Base-by-base conservation (phyloP, 2,113 vertebrate species). In the Ascaphus truei region DNA sequence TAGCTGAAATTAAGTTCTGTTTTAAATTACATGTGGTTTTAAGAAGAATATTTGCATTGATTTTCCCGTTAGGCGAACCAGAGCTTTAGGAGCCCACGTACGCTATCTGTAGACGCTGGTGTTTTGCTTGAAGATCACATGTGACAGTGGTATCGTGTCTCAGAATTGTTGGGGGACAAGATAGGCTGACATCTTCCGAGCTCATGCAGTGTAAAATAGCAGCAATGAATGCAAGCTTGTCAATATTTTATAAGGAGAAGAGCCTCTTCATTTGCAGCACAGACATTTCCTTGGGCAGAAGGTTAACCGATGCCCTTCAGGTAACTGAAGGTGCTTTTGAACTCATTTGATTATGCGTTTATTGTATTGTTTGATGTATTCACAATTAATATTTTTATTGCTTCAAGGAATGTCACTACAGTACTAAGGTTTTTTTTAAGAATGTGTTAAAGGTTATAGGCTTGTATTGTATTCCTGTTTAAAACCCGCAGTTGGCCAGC, bases 21-120 rank as follows among this genome's bases (percentile, higher is more conserved):
- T 59, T 68, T 58, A 59, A 68, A 68, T 68, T 37, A 56, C 58
- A 59, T 59, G 36, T 50, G 3, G n/a, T 39, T 36, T 60, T 37
- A 59, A 50, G 55, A 23, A 39, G 31, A 59, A 60, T 29, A 37
- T 60, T 69, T 60, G 55, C 51, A 60, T 69, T 22, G 37, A 57
- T 60, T 23, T n/a, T 37, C 55, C 31, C 29, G 47, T 27, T 60
- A 50, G 41, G 29, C 43, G 37, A 37, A 48, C 43, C 23, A 31
- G 4, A 13, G 18, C 16, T 67, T 55, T 43, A 45, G 43, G 34
- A 31, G 27, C 36, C 11, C 4, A 18, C 36, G 39, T 43, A 34
- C n/a, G n/a, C n/a, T n/a, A n/a, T 48, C 20, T 68, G 8, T 48
- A 58, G 51, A 18, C 22, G 7, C 5, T 15, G 34, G 34, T 20